Conservation (phyloP, 2,113 vertebrate species). For the Anguilla japonica region DNA sequence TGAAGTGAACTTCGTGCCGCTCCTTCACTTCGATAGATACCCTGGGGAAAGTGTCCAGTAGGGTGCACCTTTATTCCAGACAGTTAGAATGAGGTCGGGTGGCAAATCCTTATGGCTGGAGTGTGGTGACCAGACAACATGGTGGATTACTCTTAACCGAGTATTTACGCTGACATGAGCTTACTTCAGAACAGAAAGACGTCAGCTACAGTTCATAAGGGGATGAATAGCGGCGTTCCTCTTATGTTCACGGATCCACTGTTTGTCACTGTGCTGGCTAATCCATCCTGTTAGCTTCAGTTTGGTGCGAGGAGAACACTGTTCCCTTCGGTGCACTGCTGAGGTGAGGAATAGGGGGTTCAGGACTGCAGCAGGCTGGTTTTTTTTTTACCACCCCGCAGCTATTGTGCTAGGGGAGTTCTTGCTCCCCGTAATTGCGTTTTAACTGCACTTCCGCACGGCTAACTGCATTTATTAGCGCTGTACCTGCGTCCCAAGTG, state of each 20-base stretch:
- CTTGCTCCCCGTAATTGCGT: conserved; percentile 36
- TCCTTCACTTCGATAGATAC: neutral
- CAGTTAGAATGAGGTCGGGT: neutral
- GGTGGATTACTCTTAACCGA: too few relatives aligned
- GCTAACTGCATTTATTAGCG: conserved; percentile 32
- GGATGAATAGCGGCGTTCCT: neutral
- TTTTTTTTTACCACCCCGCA: conserved; percentile 43
- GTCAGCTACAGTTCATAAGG: too few relatives aligned
- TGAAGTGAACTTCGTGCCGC: neutral
- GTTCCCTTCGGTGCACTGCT: neutral
- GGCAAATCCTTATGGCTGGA: neutral
- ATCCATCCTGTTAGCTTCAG: neutral
- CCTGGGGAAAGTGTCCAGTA: neutral
- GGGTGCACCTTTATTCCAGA: neutral
- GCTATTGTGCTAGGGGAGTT: conserved; percentile 16
- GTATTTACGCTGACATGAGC: neutral
- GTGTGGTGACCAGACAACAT: neutral
- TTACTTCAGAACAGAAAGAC: neutral
- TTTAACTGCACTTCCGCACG: conserved; percentile 41
- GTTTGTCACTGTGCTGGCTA: neutral
- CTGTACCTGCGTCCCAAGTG: conserved; percentile 25
- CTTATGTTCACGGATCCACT: neutral
- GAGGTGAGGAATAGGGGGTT: conserved; percentile 23
- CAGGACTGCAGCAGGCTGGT: conserved; percentile 12
- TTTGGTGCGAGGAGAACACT: too few relatives aligned